Percentiles rank a stretch among this genome's conserved stretches.
Evolutionary conservation across 2,113 vertebrate genomes (phyloP).

Genomic region (Capreolus pygargus): DNA sequence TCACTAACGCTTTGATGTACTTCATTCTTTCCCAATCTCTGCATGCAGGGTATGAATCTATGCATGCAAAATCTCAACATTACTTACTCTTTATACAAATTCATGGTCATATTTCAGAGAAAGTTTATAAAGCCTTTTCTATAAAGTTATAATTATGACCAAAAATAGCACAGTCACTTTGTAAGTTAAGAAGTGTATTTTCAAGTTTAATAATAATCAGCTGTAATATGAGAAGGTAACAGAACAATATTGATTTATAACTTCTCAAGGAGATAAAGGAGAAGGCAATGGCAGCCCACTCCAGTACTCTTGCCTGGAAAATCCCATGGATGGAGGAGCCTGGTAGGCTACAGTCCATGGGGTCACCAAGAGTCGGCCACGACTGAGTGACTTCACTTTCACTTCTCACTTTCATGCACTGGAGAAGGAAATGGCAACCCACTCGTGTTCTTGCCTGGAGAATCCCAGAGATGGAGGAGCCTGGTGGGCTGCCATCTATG

Average conservation of each 20-base stretch:
- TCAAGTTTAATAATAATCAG: not conserved
- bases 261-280: not conserved
- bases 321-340: not conserved
- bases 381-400: not conserved
- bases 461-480: not conserved
- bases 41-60: not conserved
- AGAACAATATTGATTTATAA: not conserved
- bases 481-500: not conserved
- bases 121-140: not conserved
- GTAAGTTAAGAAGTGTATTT: not conserved
- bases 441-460: not conserved
- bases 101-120: not conserved
- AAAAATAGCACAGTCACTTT: not conserved
- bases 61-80: not conserved
- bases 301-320: not conserved
- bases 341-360: not conserved
- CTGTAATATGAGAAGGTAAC: not conserved
- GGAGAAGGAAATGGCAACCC: not conserved
- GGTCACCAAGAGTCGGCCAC: fast-evolving
- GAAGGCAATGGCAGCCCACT: not conserved
- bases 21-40: not conserved
- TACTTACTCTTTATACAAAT: not conserved
- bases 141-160: not conserved
- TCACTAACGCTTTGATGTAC: not conserved
- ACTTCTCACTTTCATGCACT: not conserved